These are phyloP conservation scores for Leptopilina myrica DNA, from an alignment of 2,888 invertebrate species.

Conservation along the genomic window DNA sequence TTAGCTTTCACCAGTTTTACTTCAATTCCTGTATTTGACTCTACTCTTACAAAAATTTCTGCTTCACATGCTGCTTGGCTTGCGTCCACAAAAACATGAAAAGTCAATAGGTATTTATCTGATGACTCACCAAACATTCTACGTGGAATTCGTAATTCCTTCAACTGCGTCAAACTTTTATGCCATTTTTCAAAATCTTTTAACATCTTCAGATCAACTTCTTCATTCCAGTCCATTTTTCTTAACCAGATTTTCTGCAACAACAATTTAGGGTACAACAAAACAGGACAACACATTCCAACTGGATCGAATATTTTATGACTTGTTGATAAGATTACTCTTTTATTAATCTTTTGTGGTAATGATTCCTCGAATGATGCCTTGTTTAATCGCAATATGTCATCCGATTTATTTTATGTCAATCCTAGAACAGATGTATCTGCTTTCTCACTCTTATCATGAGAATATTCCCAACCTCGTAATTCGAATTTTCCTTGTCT, in stretches of 20 bases:
- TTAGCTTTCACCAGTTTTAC: slow-evolving; percentile 57
- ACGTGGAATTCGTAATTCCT: background rate
- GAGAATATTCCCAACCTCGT: slow-evolving; percentile 48
- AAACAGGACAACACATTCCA: slow-evolving; percentile 47
- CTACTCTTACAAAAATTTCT: slow-evolving; percentile 23
- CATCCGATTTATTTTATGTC: slow-evolving; percentile 44
- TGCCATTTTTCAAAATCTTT: background rate
- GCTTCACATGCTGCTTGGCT: slow-evolving; percentile 60
- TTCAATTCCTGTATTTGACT: background rate
- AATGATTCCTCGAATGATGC: background rate
- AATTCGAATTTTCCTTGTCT: slow-evolving; percentile 50
- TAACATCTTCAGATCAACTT: slow-evolving; percentile 32
- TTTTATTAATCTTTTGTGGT: slow-evolving; percentile 24
- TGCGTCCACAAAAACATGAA: slow-evolving; percentile 62
- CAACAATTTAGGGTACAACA: slow-evolving; percentile 50
- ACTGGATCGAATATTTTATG: slow-evolving; percentile 53
- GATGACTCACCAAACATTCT: background rate
- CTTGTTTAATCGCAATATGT: slow-evolving; percentile 45
- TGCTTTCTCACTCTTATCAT: slow-evolving; percentile 23
- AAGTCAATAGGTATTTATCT: slow-evolving; percentile 40
- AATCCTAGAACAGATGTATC: slow-evolving; percentile 46
- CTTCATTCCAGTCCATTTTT: slow-evolving; percentile 48
- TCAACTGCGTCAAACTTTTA: background rate
- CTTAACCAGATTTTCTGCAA: slow-evolving; percentile 48
- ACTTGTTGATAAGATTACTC: slow-evolving; percentile 42